Conservation (phyloP, 2,797 vertebrate species). For the Aulostomus chinensis region DNA sequence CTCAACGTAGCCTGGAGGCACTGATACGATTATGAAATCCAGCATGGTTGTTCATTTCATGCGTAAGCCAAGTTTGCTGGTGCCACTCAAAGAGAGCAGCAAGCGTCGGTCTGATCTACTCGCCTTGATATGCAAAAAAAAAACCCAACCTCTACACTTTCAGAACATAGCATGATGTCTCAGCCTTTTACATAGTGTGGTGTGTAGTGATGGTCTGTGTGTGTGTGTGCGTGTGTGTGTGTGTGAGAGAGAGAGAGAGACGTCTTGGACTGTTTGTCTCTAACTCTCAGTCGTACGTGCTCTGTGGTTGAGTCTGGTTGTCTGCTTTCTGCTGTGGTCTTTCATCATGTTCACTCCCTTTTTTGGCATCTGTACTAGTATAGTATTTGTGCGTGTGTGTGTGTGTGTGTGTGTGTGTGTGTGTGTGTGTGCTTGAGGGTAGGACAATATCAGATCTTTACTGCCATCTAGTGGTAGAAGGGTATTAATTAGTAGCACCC, state of each 20-base stretch:
- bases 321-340: constrained; percentile 75
- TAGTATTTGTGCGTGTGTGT: constrained; percentile 15
- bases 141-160: constrained; percentile 20
- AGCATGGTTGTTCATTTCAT: constrained; percentile 53
- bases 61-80: constrained; percentile 30
- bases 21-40: constrained; percentile 45
- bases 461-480: constrained; percentile 85
- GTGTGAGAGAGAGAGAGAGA: constrained; percentile 22
- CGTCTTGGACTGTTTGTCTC: constrained; percentile 53
- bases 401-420: constrained; percentile 10
- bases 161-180: constrained; percentile 19
- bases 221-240: background rate
- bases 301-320: constrained; percentile 70
- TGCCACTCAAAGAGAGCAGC: constrained; percentile 38
- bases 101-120: constrained; percentile 15
- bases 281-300: constrained; percentile 56
- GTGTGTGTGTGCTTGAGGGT: constrained; percentile 14
- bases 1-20: constrained; percentile 44
- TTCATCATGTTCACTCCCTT: constrained; percentile 74
- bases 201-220: constrained; percentile 41
- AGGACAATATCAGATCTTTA: constrained; percentile 67
- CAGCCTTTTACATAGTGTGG: constrained; percentile 39
- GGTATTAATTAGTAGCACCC: background rate
- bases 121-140: constrained; percentile 24
- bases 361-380: constrained; percentile 51